Evolutionary conservation across 2,113 vertebrate genomes (phyloP), one percentile per base, ranked within the genome.

Genomic region (Nipponia nippon): DNA sequence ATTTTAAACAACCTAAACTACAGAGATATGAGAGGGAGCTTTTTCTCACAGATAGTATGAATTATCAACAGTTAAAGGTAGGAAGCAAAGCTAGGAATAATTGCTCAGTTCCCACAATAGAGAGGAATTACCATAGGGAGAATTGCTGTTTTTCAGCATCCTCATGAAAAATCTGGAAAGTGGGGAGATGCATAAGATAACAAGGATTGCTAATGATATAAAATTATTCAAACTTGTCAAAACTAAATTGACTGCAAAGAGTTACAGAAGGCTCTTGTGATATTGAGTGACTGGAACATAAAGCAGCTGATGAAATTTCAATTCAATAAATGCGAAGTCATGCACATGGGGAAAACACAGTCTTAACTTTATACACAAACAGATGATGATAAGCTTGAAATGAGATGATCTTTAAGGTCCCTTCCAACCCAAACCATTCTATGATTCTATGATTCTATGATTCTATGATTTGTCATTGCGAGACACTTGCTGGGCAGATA

Each of bases 321-420:
- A 11, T 91, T 94, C 65, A 78, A 82, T 70, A 89, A 91, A 73
- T 91, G 72, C 42, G 19, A 89, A 95, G 55, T 91, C 87, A 81
- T 46, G 46, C 77, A 85, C 38, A 32, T 12, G 40, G 52, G 27
- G 25, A 82, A 81, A 94, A 75, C 13, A 69, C 8, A 93, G 25
- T n/a, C 61, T 15, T 89, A 93, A 62, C 16, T 91, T 78, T 71
- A 78, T 58, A 75, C 7, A 81, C 23, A 83, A 83, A 83, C 29
- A 71, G 42, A 93, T 66, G 19, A 62, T 73, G 38, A 89, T 93
- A 81, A 91, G 27, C 72, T 89, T 82, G 56, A 94, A 82, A 93
- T 75, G 19, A 84, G 40, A 42, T 42, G 40, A 42, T 42, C 40
- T 42, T 42, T 42, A 42, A 42, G 40, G 40, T 42, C 40, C 40